Evolutionary conservation across 2,888 invertebrate genomes (phyloP).

Genomic region (Euplagia quadripunctaria): DNA sequence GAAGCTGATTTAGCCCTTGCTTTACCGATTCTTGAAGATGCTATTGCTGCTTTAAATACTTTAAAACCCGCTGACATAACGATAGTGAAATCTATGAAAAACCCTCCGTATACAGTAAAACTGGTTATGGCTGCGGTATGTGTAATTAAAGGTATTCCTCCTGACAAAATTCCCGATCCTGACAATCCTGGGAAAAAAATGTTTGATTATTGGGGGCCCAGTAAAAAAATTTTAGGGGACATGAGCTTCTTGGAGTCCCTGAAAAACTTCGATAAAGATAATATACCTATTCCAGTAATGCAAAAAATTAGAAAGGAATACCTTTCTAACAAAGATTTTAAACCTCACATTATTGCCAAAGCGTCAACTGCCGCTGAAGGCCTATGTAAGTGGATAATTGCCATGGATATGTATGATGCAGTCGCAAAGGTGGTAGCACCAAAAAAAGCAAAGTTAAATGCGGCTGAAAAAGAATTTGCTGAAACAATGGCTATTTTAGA

Average conservation of each 20-base stretch:
- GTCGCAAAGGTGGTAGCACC: conserved; percentile 95
- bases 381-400: conserved; percentile 96
- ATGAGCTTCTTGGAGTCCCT: conserved; percentile 92
- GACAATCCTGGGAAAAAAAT: conserved; percentile 89
- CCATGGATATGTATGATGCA: conserved; percentile 95
- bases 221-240: conserved; percentile 93
- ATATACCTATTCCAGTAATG: conserved; percentile 92
- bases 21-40: conserved; percentile 93
- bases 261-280: conserved; percentile 94
- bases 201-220: conserved; percentile 95
- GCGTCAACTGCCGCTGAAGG: conserved; percentile 98
- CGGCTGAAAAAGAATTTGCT: conserved; percentile 93
- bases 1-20: conserved; percentile 97
- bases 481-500: conserved; percentile 94
- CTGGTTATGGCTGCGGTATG: conserved; percentile 97
- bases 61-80: conserved; percentile 95
- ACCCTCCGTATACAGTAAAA: conserved; percentile 94
- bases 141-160: conserved; percentile 93
- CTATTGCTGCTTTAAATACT: conserved; percentile 92
- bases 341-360: conserved; percentile 93
- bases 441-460: conserved; percentile 93
- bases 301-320: conserved; percentile 92
- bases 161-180: conserved; percentile 92
- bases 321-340: conserved; percentile 92
- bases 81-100: conserved; percentile 96